Percentiles rank a stretch among this genome's conserved stretches.
Conservation (phyloP, 35 echinoderm and acorn worm species). For the Apostichopus californicus region DNA sequence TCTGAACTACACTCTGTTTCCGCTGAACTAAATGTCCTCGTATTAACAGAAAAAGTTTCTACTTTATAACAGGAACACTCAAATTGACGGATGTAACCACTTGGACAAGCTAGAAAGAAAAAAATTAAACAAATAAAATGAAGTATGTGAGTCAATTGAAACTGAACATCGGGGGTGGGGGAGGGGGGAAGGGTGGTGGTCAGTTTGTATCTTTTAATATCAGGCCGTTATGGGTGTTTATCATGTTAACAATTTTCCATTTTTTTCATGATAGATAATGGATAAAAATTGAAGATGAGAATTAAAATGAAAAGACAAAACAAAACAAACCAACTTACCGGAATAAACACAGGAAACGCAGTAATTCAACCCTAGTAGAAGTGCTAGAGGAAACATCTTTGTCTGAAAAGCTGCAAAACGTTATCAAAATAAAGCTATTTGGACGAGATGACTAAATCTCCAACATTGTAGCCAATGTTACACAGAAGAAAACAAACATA, state of each 20-base stretch:
- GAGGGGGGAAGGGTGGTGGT: background rate
- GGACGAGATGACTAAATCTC: too few relatives aligned
- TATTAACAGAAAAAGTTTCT: background rate
- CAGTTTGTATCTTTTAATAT: background rate
- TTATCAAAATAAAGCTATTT: too few relatives aligned
- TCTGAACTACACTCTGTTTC: background rate
- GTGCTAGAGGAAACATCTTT: background rate
- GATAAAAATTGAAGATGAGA: too few relatives aligned
- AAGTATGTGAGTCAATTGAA: background rate
- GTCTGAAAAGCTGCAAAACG: background rate
- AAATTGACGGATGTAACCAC: background rate
- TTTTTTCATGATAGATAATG: too few relatives aligned
- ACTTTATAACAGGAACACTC: constrained; percentile 17
- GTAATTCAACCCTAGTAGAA: background rate
- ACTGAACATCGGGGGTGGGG: background rate
- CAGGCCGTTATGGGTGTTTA: background rate
- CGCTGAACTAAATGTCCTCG: background rate
- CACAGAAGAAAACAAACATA: too few relatives aligned
- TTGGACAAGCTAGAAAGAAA: background rate
- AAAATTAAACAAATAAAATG: background rate
- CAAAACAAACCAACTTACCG: background rate
- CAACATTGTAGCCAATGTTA: too few relatives aligned
- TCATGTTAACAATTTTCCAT: too few relatives aligned
- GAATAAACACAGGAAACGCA: background rate
- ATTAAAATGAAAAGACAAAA: too few relatives aligned